Evolutionary conservation across 2,797 vertebrate genomes (phyloP), one percentile per base, ranked within the genome.

Genomic region (Lepilemur ruficaudatus): DNA sequence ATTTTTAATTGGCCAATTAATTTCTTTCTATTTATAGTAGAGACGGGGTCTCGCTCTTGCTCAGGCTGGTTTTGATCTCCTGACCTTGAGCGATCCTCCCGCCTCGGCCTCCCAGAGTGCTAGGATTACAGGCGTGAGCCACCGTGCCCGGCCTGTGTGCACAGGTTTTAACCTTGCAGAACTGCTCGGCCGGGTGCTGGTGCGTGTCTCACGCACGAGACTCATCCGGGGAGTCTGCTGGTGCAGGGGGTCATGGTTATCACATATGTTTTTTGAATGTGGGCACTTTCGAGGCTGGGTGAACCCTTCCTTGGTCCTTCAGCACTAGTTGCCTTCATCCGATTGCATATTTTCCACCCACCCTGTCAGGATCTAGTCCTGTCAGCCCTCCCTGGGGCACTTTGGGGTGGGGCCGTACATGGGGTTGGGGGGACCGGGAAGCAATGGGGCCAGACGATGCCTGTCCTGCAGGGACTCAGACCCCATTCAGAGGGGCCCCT

Each of bases 141-240:
- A n/a, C n/a, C n/a, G n/a, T n/a, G n/a, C 57, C 43, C 35, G 46
- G 46, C 17, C 10, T 35, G 18, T 35, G 32, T 7, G 22, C 28
- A 0, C 2, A 63, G 32, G 17, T 65, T 65, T 35, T 65, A n/a
- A 65, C 17, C 63, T n/a, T 38, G 28, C 13, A 35, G 61, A 87
- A 13, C 52, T 43, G 72, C 41, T 4, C 0, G 0, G 43, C 4
- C 4, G 4, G 2, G 28, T 52, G 59, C 28, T 46, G 50, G n/a
- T 48, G 67, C 41, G 13, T 72, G 23, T 10, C 20, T 57, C 12
- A 0, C 12, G 12, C 32, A 20, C 1, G 18, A 82, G 70, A 69
- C 55, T 28, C 28, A 50, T 2, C 52, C 20, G 23, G 23, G 41
- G 59, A 15, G 5, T 67, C 75, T 57, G 32, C 57, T 70, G 25